Evolutionary conservation across 2,888 invertebrate genomes (phyloP).

Genomic region (Drosophila ochracea): DNA sequence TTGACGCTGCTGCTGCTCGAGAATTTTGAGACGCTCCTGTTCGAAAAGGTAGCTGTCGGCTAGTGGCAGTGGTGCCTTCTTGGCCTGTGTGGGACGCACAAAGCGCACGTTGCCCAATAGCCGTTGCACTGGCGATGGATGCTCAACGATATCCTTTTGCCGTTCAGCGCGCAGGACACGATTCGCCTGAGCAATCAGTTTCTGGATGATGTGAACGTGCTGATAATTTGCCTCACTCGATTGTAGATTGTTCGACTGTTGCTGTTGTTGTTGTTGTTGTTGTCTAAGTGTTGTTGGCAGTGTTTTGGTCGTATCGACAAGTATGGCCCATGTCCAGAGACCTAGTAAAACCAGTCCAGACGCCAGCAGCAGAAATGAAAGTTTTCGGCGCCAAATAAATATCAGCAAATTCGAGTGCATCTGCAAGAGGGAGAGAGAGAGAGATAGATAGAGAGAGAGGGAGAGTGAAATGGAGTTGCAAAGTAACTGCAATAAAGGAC

Average conservation of each 20-base stretch:
- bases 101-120: constrained; percentile 77
- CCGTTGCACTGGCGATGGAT: constrained; percentile 36
- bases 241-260: constrained; percentile 15
- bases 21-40: constrained; percentile 84
- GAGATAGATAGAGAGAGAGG: background rate
- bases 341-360: constrained; percentile 81
- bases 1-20: constrained; percentile 85
- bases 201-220: constrained; percentile 84
- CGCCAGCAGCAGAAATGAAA: constrained; percentile 82
- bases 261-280: background rate
- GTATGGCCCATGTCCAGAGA: constrained; percentile 85
- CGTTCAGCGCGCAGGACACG: constrained; percentile 81
- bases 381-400: constrained; percentile 84
- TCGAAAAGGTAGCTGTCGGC: constrained; percentile 84
- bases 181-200: constrained; percentile 84
- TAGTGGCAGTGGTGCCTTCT: constrained; percentile 76
- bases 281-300: constrained; percentile 34
- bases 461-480: constrained; percentile 6
- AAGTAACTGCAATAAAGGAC: constrained; percentile 22
- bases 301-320: constrained; percentile 67
- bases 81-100: constrained; percentile 78
- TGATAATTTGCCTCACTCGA: constrained; percentile 62
- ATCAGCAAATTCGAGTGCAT: constrained; percentile 84
- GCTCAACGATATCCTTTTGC: constrained; percentile 64
- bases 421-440: constrained; percentile 58